Conservation (phyloP, 2,888 invertebrate genomes). For the Melolontha melolontha region DNA sequence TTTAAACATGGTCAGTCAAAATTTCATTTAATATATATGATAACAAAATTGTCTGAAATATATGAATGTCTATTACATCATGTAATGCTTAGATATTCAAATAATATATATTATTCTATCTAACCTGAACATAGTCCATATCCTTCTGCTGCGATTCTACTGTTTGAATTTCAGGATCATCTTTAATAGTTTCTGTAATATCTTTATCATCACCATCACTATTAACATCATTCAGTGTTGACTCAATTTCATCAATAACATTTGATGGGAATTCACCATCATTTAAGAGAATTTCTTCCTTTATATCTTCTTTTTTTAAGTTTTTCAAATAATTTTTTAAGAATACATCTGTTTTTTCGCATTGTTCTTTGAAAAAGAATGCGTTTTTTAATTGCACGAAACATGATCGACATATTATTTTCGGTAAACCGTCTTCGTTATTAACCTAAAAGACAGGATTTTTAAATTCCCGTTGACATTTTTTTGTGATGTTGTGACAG, state of each 20-base stretch:
- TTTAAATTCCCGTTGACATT: not conserved
- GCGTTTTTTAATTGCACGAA: conserved; percentile 59
- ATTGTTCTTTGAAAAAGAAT: conserved; percentile 62
- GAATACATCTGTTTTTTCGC: conserved; percentile 59
- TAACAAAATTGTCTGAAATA: too few species aligned
- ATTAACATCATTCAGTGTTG: not conserved
- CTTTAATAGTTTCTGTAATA: conserved; percentile 42
- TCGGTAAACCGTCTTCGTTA: conserved; percentile 61
- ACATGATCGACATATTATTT: conserved; percentile 61
- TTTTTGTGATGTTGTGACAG: not conserved
- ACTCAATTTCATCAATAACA: not conserved
- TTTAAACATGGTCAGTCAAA: too few species aligned
- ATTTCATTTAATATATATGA: too few species aligned
- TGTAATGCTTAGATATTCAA: too few species aligned
- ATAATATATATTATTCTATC: too few species aligned
- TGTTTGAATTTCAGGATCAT: conserved; percentile 44
- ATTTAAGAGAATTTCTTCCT: conserved; percentile 7
- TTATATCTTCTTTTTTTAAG: conserved; percentile 51
- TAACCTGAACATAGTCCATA: conserved; percentile 18
- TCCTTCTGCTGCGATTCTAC: not conserved
- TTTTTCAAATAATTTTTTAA: conserved; percentile 59
- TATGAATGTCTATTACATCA: too few species aligned
- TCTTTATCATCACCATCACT: conserved; percentile 42
- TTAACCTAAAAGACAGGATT: conserved; percentile 58
- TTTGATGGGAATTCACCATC: conserved; percentile 14